These are phyloP conservation scores for Corydoras sp. DNA, from an alignment of 2,113 vertebrate genomes.

Conservation along the genomic window DNA sequence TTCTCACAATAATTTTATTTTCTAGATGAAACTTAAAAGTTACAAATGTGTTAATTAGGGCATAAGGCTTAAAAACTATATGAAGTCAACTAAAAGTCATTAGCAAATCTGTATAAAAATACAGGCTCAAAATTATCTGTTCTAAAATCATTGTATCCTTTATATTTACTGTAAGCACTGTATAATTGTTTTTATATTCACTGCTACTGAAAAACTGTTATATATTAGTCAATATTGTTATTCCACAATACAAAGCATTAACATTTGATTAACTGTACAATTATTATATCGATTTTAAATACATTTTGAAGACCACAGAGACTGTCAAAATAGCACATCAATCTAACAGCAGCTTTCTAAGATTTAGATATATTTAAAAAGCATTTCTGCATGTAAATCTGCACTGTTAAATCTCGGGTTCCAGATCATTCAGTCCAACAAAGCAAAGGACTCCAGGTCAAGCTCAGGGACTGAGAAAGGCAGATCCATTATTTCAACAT, in stretches of 20 bases:
- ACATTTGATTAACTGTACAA: too few species aligned
- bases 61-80: background rate
- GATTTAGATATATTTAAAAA: too few species aligned
- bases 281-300: too few species aligned
- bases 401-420: background rate
- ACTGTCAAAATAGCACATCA: too few species aligned
- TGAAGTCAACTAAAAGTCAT: background rate
- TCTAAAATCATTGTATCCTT: too few species aligned
- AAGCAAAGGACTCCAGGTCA: constrained; percentile 35
- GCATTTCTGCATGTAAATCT: background rate
- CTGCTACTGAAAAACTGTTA: too few species aligned
- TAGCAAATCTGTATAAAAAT: background rate
- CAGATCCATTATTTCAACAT: constrained; percentile 35
- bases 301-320: too few species aligned
- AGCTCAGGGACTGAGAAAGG: constrained; percentile 36
- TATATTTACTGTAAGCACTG: too few species aligned
- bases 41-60: background rate
- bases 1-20: background rate
- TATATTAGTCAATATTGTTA: too few species aligned
- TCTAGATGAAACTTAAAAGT: background rate
- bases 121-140: background rate
- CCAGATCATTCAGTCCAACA: constrained; percentile 25
- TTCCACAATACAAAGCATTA: too few species aligned
- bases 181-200: too few species aligned
- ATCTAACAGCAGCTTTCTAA: too few species aligned